Conservation (phyloP, 2,888 invertebrate species). For the Periphyllus acericola region DNA sequence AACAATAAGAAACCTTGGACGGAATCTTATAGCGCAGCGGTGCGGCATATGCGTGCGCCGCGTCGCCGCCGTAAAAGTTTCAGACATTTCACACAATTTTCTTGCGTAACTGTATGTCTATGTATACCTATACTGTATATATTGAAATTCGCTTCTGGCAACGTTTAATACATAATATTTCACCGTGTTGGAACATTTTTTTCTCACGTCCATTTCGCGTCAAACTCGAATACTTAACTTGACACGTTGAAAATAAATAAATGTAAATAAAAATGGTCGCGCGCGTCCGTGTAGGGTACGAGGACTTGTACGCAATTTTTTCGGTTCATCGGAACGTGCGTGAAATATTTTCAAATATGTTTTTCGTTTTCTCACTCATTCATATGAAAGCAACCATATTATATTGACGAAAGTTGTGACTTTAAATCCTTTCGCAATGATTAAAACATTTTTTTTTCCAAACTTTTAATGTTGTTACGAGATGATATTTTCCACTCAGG, state of each 20-base stretch:
- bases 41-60: background rate
- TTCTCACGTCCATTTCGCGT: too few species aligned
- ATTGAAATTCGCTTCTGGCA: background rate
- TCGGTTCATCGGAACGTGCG: background rate
- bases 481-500: too few species aligned
- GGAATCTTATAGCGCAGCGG: background rate
- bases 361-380: too few species aligned
- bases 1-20: conserved; percentile 51
- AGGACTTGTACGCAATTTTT: background rate
- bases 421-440: too few species aligned
- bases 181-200: background rate
- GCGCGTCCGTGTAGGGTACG: background rate
- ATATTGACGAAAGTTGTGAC: too few species aligned
- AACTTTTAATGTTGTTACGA: too few species aligned
- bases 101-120: conserved; percentile 33
- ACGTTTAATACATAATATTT: background rate
- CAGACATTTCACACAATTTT: background rate
- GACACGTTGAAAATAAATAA: too few species aligned
- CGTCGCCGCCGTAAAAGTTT: conserved; percentile 11
- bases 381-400: too few species aligned
- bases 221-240: too few species aligned
- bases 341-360: background rate
- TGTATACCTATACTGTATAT: too few species aligned
- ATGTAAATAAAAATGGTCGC: too few species aligned
- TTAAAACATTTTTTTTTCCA: too few species aligned